phyloP scores from a whole-genome alignment of 1,140 invertebrate species.

The Bombus consobrinus region DNA sequence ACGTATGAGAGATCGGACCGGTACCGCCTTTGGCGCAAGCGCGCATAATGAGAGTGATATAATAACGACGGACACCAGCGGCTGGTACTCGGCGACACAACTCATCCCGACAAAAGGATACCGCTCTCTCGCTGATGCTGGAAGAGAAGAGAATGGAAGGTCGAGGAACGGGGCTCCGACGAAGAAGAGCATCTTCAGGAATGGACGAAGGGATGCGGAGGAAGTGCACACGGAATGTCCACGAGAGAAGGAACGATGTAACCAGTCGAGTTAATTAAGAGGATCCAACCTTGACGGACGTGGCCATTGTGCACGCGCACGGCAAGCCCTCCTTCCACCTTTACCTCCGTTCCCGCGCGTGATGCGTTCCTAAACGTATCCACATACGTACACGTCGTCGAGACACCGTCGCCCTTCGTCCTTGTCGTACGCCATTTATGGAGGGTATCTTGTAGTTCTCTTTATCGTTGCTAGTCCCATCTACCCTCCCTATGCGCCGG shows the following conservation, averaged over 20 bases:
- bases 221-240: slow-evolving; percentile 57
- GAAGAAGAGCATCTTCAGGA: slow-evolving; percentile 49
- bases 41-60: slow-evolving; percentile 72
- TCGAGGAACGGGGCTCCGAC: slow-evolving; percentile 43
- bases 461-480: slow-evolving; percentile 22
- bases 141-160: slow-evolving; percentile 53
- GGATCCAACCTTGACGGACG: slow-evolving; percentile 71
- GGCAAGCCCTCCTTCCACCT: slow-evolving; percentile 14
- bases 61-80: slow-evolving; percentile 69
- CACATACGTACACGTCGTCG: slow-evolving; percentile 67
- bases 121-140: slow-evolving; percentile 40
- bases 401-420: slow-evolving; percentile 59
- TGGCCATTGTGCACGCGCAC: slow-evolving; percentile 64
- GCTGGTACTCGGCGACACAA: slow-evolving; percentile 62
- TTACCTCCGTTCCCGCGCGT: slow-evolving; percentile 13
- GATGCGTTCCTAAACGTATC: slow-evolving; percentile 67
- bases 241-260: slow-evolving; percentile 66
- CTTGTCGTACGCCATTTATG: slow-evolving; percentile 65
- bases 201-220: slow-evolving; percentile 44
- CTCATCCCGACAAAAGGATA: slow-evolving; percentile 71
- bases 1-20: slow-evolving; percentile 53
- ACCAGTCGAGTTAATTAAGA: slow-evolving; percentile 73
- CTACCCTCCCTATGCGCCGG: background rate
- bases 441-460: slow-evolving; percentile 42
- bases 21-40: slow-evolving; percentile 71